A percentile compares a stretch with the other conserved stretches of the same genome.
These are phyloP conservation scores for Alfaro cultratus DNA, from an alignment of 2,797 vertebrate species.

Conservation along the genomic window DNA sequence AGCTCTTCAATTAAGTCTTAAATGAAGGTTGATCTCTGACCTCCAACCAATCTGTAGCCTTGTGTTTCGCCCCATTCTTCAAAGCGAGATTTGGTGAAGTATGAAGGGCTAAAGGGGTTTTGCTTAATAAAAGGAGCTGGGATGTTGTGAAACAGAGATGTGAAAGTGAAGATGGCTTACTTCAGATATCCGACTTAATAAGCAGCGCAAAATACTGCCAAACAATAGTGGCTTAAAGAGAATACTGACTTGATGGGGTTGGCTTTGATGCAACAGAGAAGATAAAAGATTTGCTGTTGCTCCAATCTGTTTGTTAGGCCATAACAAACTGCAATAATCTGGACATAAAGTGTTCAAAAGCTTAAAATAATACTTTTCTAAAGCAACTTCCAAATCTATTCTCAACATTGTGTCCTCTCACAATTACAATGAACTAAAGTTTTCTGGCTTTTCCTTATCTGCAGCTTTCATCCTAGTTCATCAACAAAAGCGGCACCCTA, in stretches of 20 bases:
- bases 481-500: background rate
- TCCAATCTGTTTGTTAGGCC: background rate
- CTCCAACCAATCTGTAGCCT: constrained; percentile 38
- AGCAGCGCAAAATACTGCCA: background rate
- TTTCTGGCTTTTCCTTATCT: background rate
- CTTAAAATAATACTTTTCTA: background rate
- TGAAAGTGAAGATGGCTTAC: constrained; percentile 18
- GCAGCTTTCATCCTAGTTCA: too few relatives aligned
- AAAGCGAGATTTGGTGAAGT: constrained; percentile 38
- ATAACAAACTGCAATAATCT: background rate
- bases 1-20: constrained; percentile 62
- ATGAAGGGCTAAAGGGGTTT: constrained; percentile 14
- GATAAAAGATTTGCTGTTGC: constrained; percentile 52
- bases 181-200: constrained; percentile 9
- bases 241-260: background rate
- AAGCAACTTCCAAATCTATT: background rate
- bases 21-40: constrained; percentile 58
- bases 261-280: constrained; percentile 27
- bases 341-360: background rate
- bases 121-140: constrained; percentile 19
- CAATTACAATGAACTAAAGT: background rate
- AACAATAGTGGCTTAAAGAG: background rate
- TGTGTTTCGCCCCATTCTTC: constrained; percentile 15
- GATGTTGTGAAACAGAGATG: constrained; percentile 30
- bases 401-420: background rate